These are phyloP conservation scores for Erynnis tages DNA, from an alignment of 2,888 invertebrate species.

Conservation along the genomic window DNA sequence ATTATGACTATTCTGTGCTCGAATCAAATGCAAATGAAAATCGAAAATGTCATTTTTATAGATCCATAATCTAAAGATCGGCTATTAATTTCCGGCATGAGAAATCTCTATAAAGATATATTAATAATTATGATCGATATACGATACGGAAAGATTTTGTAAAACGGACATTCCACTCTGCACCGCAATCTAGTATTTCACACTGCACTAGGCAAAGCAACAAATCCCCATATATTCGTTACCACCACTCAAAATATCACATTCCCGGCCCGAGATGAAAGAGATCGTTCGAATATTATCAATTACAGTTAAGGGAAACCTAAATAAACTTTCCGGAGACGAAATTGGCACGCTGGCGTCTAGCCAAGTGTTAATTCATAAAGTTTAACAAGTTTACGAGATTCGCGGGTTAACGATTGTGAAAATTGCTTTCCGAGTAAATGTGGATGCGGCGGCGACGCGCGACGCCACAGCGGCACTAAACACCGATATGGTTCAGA, in stretches of 20 bases:
- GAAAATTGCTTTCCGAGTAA: constrained; percentile 47
- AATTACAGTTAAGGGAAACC: constrained; percentile 60
- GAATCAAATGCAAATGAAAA: no score
- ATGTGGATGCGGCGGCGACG: constrained; percentile 36
- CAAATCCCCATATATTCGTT: constrained; percentile 17
- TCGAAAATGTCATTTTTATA: no score
- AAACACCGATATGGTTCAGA: no score
- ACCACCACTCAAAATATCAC: constrained; percentile 26
- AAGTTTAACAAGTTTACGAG: constrained; percentile 61
- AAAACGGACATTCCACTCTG: no score
- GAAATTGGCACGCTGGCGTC: constrained; percentile 51
- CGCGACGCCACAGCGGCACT: no score
- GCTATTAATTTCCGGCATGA: no score
- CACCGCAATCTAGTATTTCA: neutral
- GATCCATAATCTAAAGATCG: no score
- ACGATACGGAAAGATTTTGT: no score
- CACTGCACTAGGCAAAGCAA: constrained; percentile 6
- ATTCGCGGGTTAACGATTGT: constrained; percentile 52
- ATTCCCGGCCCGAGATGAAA: constrained; percentile 50
- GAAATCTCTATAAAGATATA: no score
- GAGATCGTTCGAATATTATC: constrained; percentile 57
- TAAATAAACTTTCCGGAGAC: constrained; percentile 55
- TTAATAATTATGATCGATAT: no score
- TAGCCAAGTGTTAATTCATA: constrained; percentile 73
- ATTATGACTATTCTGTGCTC: no score